Percentiles rank a stretch among this genome's conserved stretches.
These are phyloP conservation scores for Prosopocoilus inquinatus DNA, from an alignment of 2,888 invertebrate species.

Conservation along the genomic window DNA sequence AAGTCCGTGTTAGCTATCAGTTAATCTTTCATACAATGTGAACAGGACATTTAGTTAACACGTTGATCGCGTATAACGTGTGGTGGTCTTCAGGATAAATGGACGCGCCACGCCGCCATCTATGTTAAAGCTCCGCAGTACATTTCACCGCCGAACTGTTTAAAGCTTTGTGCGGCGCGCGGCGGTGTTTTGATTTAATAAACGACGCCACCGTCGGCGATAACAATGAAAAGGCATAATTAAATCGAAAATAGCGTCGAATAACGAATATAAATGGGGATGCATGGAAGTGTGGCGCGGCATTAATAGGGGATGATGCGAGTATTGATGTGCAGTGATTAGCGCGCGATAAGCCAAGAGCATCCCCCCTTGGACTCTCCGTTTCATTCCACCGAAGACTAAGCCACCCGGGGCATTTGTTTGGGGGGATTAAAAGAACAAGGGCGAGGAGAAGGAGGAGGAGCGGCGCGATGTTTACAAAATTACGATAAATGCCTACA, in stretches of 20 bases:
- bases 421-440: background rate
- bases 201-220: conserved; percentile 9
- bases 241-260: conserved; percentile 13
- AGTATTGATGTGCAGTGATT: conserved; percentile 36
- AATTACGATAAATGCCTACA: background rate
- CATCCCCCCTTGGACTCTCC: background rate
- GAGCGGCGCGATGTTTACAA: background rate
- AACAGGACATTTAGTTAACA: background rate
- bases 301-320: conserved; percentile 26
- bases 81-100: conserved; percentile 1
- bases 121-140: background rate
- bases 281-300: background rate
- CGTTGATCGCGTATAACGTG: background rate
- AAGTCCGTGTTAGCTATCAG: background rate
- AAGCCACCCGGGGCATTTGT: too few relatives aligned
- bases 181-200: conserved; percentile 14
- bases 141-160: too few relatives aligned
- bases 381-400: too few relatives aligned
- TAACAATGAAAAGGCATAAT: conserved; percentile 20
- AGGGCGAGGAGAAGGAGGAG: background rate
- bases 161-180: background rate
- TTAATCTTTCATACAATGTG: background rate
- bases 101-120: background rate
- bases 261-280: conserved; percentile 13
- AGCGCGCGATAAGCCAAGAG: conserved; percentile 33